Evolutionary conservation across 1,140 invertebrate species (phyloP).

Genomic region (Wiebesia pumilae): DNA sequence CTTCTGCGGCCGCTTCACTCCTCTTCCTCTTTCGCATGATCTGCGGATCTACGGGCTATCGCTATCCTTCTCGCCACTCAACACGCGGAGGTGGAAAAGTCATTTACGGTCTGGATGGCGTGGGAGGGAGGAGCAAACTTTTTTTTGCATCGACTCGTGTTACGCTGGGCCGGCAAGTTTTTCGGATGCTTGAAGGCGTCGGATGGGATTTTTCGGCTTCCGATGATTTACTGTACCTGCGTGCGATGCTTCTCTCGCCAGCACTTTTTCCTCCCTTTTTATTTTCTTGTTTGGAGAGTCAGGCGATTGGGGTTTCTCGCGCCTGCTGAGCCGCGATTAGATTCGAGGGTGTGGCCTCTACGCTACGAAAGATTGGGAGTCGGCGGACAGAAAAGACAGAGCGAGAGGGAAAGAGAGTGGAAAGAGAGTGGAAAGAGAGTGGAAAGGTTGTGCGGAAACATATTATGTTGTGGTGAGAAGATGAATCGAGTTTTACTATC

Average conservation of each 20-base stretch:
- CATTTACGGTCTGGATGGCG: constrained; percentile 28
- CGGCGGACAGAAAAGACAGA: no score
- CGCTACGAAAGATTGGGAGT: not conserved
- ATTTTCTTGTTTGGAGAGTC: not conserved
- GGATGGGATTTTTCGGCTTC: constrained; percentile 19
- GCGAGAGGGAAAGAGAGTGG: not conserved
- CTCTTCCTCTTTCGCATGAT: not conserved
- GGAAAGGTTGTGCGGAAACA: not conserved
- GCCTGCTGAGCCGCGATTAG: constrained; percentile 16
- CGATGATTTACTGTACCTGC: constrained; percentile 24
- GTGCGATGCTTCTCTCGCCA: not conserved
- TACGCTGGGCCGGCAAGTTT: not conserved
- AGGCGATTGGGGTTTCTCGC: not conserved
- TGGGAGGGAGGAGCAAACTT: not conserved
- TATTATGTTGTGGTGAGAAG: constrained; percentile 40
- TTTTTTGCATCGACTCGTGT: not conserved
- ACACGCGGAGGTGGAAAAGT: constrained; percentile 42
- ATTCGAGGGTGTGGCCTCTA: constrained; percentile 19
- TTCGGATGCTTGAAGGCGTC: not conserved
- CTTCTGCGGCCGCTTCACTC: not conserved
- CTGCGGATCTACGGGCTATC: not conserved
- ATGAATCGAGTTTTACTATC: constrained; percentile 50
- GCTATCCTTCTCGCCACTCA: not conserved
- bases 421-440: not conserved
- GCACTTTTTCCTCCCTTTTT: not conserved